Percentiles rank a stretch among this genome's conserved stretches.
These are phyloP conservation scores for Drymonia ruficornis DNA, from an alignment of 2,888 invertebrate genomes.

Conservation along the genomic window DNA sequence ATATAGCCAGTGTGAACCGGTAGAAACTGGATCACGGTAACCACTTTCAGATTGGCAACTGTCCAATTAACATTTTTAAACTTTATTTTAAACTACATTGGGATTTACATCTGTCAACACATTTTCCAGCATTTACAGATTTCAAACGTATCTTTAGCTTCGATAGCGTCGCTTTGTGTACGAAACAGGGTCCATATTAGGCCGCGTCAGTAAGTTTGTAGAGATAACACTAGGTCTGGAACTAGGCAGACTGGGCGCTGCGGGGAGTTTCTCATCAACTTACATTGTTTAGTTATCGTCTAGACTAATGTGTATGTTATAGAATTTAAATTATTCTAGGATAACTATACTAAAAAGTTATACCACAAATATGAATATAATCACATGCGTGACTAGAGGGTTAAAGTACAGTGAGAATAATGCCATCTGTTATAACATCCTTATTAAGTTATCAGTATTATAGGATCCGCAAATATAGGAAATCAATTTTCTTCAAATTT, in stretches of 20 bases:
- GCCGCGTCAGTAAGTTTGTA: slow-evolving; percentile 9
- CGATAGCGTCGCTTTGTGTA: slow-evolving; percentile 13
- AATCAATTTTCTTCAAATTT: no score
- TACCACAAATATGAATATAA: neutral
- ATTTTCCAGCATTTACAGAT: neutral
- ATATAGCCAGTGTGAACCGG: neutral
- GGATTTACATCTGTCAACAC: slow-evolving; percentile 10
- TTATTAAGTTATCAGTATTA: no score
- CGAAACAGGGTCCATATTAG: slow-evolving; percentile 2
- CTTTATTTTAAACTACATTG: slow-evolving; percentile 15
- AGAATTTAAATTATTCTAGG: no score
- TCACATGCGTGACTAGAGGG: slow-evolving; percentile 3
- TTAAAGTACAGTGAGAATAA: no score
- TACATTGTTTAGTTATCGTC: slow-evolving; percentile 33
- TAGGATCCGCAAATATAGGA: no score
- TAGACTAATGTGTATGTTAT: slow-evolving; percentile 22
- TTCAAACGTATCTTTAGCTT: neutral
- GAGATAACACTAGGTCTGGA: slow-evolving; percentile 23
- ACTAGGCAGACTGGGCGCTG: slow-evolving; percentile 7
- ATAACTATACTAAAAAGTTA: no score
- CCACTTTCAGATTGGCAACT: slow-evolving; percentile 22
- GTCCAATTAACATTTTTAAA: slow-evolving; percentile 29
- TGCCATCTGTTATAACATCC: no score
- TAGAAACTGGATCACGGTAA: slow-evolving; percentile 11
- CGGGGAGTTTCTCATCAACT: slow-evolving; percentile 22